A percentile compares a stretch with the other conserved stretches of the same genome.
These are phyloP conservation scores for Danio aesculapii DNA, from an alignment of 2,797 vertebrate genomes.

Conservation along the genomic window DNA sequence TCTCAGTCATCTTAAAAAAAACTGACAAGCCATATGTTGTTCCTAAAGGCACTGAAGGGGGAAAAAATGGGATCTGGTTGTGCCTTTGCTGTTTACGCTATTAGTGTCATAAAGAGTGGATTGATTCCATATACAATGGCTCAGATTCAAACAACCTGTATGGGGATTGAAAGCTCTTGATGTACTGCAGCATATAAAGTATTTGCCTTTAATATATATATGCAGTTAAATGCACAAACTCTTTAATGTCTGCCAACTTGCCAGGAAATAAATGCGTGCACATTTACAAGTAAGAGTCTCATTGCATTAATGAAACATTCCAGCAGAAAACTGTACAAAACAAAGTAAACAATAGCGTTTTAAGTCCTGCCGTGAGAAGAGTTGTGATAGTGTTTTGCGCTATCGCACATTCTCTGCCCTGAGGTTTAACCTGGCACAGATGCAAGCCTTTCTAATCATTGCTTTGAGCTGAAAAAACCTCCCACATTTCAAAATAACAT, in stretches of 20 bases:
- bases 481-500: slow-evolving; percentile 64
- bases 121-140: slow-evolving; percentile 32
- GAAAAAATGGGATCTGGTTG: slow-evolving; percentile 33
- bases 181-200: background rate
- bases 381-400: slow-evolving; percentile 47
- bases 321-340: slow-evolving; percentile 32
- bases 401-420: slow-evolving; percentile 40
- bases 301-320: background rate
- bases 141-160: slow-evolving; percentile 46
- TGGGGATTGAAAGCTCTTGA: slow-evolving; percentile 13
- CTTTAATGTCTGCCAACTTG: background rate
- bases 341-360: slow-evolving; percentile 44
- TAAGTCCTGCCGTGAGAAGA: slow-evolving; percentile 35
- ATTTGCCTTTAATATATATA: background rate
- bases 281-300: background rate
- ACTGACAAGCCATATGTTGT: slow-evolving; percentile 62
- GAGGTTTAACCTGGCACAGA: slow-evolving; percentile 53
- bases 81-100: slow-evolving; percentile 34
- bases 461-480: slow-evolving; percentile 46
- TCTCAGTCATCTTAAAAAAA: slow-evolving; percentile 47
- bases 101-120: slow-evolving; percentile 31
- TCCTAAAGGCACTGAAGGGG: slow-evolving; percentile 15
- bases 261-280: background rate
- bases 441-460: slow-evolving; percentile 47
- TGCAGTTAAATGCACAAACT: background rate